Base-by-base conservation (phyloP, 2,888 invertebrate genomes). In the Lasioglossum figueresi region DNA sequence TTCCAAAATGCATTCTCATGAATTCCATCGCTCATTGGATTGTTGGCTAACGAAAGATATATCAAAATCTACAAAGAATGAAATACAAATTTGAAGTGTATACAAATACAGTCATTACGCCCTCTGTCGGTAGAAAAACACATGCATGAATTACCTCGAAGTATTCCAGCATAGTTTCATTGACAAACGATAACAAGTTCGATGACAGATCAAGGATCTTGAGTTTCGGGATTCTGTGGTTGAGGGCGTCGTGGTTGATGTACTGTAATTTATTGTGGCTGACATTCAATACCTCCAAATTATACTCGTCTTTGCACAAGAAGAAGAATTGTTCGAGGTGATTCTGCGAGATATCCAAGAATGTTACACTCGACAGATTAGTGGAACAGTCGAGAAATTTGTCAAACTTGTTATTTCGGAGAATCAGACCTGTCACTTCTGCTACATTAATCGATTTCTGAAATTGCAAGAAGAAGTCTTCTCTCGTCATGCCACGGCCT, bases 301-400 rank as follows among this genome's bases (percentile, higher is more conserved):
- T 98, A 93, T 98, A 98, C 86, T 98, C 96, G 92, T 98, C 98
- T 92, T 97, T 97, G 94, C 99, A 99, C 91, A 98, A 87, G 43
- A 95, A 94, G 83, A 94, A 94, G 52, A 95, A 94, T 79, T 92
- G 91, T 31, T 93, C 92, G 84, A 99, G 96, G 94, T 97, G 97
- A 95, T 99, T 99, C 93, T 97, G 97, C 68, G 98, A 98, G 93
- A 99, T 95, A 95, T 99, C 98, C 89, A 99, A 95, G 2, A 97
- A 97, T 91, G 97, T 96, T 90, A 99, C 95, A 93, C 97, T 98
- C 91, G 97, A 97, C 90, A 98, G 96, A 94, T 98, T 97, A n/a
- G 97, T 93, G 23, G 95, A 94, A 74, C 95, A 95, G 71, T 95
- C 95, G n/a, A 95, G 84, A 59, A 95, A 95, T 82, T 92, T 94